Evolutionary conservation across 1,140 invertebrate genomes (phyloP), one percentile per base, ranked within the genome.

Genomic region (Nymphalis io): DNA sequence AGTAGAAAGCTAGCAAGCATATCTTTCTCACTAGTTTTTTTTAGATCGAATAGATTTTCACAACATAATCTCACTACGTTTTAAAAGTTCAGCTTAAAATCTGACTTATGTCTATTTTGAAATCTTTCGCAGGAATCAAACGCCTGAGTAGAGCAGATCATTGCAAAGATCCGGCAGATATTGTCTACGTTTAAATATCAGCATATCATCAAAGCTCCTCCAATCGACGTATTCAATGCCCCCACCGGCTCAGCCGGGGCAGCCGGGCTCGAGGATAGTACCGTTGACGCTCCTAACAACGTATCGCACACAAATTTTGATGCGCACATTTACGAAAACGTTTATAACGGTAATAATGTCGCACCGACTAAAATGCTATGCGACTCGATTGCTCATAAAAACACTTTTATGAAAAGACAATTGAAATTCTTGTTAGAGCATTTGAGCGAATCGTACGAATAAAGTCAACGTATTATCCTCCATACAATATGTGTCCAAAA

Each of bases 131-230:
- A 95, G 94, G 94, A 95, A 92, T 95, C 94, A 87, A 95, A 95
- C 93, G 94, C 94, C 93, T 95, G 94, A 95, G 94, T 95, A 93
- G 94, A 95, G 93, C 93, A 94, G 94, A 95, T 95, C 93, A 95
- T 95, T 94, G 94, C 94, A 94, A 95, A 94, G 93, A 95, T 95
- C 93, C 94, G 93, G 92, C 93, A 94, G 91, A 94, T 94, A 93
- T 93, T 95, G 92, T 93, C 94, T 89, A 94, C 94, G 92, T 95
- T 95, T 93, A 94, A 94, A 88, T 93, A 94, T 92, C 94, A 94
- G 90, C 94, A 95, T 90, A 90, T 93, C 88, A 92, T 73, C 85
- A 92, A 90, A 85, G 93, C 93, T 79, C 77, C 93, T 78, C 86
- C 89, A 74, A 85, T 88, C 89, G 88, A 89, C 85, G 90, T 87